Conservation (phyloP, 2,888 invertebrate species). For the Pachycephus smyrnensis region DNA sequence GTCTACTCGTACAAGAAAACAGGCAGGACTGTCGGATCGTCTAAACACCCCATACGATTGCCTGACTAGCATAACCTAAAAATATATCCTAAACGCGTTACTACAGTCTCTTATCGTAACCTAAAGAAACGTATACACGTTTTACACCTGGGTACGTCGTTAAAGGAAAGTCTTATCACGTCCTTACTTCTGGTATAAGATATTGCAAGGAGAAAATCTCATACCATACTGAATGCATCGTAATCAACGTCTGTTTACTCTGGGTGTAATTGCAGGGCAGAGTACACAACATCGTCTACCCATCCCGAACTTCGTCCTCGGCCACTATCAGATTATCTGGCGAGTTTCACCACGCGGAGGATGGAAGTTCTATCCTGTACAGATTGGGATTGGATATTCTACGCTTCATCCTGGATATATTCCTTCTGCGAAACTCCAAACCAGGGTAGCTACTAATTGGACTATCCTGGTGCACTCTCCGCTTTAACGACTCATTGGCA, state of each 20-base stretch:
- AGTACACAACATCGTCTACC: background rate
- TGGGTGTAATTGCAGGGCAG: conserved; percentile 22
- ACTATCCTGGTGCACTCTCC: background rate
- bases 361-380: background rate
- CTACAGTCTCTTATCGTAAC: background rate
- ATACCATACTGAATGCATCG: conserved; percentile 18
- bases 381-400: background rate
- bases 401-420: background rate
- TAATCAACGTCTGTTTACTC: conserved; percentile 27
- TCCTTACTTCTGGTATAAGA: background rate
- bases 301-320: background rate
- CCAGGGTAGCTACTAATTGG: background rate
- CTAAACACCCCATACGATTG: background rate
- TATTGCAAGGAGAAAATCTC: background rate
- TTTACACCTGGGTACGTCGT: background rate
- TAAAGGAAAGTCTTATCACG: background rate
- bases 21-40: conserved; percentile 18
- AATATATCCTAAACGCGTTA: background rate
- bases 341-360: background rate
- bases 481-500: conserved; percentile 3
- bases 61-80: background rate
- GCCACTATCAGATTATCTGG: background rate
- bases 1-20: conserved; percentile 7
- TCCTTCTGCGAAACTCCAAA: background rate
- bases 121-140: background rate